These are phyloP conservation scores for Gasteruption jaculator DNA, from an alignment of 2,888 invertebrate species.

Conservation along the genomic window DNA sequence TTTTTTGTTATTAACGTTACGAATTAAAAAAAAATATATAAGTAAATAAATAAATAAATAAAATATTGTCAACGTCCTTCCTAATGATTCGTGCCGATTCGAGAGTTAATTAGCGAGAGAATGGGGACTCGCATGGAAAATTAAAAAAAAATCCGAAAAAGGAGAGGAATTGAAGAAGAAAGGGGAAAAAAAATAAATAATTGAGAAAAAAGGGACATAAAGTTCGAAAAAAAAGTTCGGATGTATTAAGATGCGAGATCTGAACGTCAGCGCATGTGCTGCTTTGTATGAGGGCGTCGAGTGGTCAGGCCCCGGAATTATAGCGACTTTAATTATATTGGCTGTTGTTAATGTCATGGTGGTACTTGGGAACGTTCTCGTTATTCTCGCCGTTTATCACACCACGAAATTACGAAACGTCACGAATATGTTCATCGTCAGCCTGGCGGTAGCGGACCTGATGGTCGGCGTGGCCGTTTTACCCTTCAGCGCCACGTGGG, in stretches of 20 bases:
- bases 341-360: conserved; percentile 85
- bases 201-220: too few relatives aligned
- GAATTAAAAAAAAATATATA: too few relatives aligned
- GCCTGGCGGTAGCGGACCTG: conserved; percentile 92
- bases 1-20: too few relatives aligned
- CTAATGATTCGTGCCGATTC: too few relatives aligned
- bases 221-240: too few relatives aligned
- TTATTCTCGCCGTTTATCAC: conserved; percentile 88
- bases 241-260: conserved; percentile 64
- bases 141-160: not conserved
- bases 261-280: conserved; percentile 79
- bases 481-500: conserved; percentile 93
- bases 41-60: too few relatives aligned
- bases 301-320: conserved; percentile 76
- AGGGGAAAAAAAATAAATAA: too few relatives aligned
- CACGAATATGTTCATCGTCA: conserved; percentile 95
- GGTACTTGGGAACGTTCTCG: conserved; percentile 85
- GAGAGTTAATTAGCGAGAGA: too few relatives aligned
- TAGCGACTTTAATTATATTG: conserved; percentile 73
- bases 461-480: conserved; percentile 93
- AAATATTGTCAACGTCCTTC: too few relatives aligned
- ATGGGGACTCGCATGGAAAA: too few relatives aligned
- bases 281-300: conserved; percentile 74
- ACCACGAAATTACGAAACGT: conserved; percentile 89
- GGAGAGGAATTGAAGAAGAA: too few relatives aligned